Conservation (phyloP, 2,888 invertebrate genomes). For the Rapana venosa region DNA sequence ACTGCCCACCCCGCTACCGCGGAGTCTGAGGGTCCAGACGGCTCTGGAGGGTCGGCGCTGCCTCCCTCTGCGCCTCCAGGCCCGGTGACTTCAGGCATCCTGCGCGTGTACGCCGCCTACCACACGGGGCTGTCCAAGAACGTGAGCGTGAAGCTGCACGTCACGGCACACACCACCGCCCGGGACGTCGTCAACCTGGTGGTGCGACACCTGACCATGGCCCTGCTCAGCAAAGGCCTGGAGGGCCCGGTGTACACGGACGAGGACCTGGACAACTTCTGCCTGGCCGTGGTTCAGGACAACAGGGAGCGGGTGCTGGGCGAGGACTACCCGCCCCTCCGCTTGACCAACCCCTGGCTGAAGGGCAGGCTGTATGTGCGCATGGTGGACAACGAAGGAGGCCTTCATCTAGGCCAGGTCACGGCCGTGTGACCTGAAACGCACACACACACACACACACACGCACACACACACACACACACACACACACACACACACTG, state of each 20-base stretch:
- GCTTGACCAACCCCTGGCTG: constrained; percentile 96
- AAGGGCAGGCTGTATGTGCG: constrained; percentile 95
- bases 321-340: constrained; percentile 95
- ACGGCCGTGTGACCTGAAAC: constrained; percentile 74
- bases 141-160: constrained; percentile 94
- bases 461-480: no score
- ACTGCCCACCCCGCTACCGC: not conserved
- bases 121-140: constrained; percentile 95
- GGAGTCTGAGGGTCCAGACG: not conserved
- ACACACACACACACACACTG: no score
- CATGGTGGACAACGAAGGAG: constrained; percentile 86
- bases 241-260: constrained; percentile 88
- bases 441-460: no score
- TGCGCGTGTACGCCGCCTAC: constrained; percentile 96
- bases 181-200: constrained; percentile 96
- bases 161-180: constrained; percentile 94
- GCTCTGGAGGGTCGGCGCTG: not conserved
- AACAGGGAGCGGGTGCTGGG: constrained; percentile 94
- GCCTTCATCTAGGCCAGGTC: constrained; percentile 78
- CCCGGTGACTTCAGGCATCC: constrained; percentile 73
- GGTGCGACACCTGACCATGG: constrained; percentile 91
- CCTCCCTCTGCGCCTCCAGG: not conserved
- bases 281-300: constrained; percentile 96
- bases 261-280: constrained; percentile 90
- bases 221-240: constrained; percentile 79